A percentile compares a stretch with the other conserved stretches of the same genome.
phyloP scores from a whole-genome alignment of 2,113 vertebrate species.

The Trematomus loennbergii region DNA sequence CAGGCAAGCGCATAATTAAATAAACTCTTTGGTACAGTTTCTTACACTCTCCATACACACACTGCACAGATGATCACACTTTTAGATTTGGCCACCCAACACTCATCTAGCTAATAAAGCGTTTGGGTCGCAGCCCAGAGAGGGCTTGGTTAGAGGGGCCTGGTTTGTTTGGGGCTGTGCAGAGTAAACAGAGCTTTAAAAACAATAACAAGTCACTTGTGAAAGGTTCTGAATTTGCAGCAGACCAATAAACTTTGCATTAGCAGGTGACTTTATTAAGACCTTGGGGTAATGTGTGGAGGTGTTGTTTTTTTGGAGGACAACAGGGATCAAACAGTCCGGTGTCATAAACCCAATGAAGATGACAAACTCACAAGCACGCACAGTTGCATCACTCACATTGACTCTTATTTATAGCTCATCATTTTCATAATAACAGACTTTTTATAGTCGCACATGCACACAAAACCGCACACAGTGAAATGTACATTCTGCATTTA shows the following conservation, averaged over 20 bases:
- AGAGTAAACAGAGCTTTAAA: slow-evolving; percentile 77
- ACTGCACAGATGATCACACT: neutral
- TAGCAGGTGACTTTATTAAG: slow-evolving; percentile 59
- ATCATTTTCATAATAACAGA: neutral
- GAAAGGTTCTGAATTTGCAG: slow-evolving; percentile 50
- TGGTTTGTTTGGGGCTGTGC: slow-evolving; percentile 28
- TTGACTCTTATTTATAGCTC: neutral
- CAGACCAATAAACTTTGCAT: slow-evolving; percentile 55
- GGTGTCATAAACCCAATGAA: neutral
- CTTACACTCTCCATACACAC: slow-evolving; percentile 4
- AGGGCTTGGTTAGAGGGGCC: slow-evolving; percentile 38
- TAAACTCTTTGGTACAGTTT: slow-evolving; percentile 34
- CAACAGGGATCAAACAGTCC: slow-evolving; percentile 20
- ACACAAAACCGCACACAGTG: too few relatives aligned
- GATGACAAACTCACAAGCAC: neutral
- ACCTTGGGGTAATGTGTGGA: slow-evolving; percentile 33
- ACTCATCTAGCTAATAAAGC: slow-evolving; percentile 69
- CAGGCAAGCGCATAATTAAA: slow-evolving; percentile 29
- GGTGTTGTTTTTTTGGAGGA: slow-evolving; percentile 43
- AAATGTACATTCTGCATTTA: too few relatives aligned
- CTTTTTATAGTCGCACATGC: neutral
- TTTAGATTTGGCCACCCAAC: slow-evolving; percentile 71
- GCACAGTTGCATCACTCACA: neutral
- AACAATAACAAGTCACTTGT: slow-evolving; percentile 70
- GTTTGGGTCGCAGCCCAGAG: slow-evolving; percentile 68